A percentile compares a stretch with the other conserved stretches of the same genome.
Evolutionary conservation across 2,113 vertebrate genomes (phyloP).

Genomic region (Desmodus rotundus): DNA sequence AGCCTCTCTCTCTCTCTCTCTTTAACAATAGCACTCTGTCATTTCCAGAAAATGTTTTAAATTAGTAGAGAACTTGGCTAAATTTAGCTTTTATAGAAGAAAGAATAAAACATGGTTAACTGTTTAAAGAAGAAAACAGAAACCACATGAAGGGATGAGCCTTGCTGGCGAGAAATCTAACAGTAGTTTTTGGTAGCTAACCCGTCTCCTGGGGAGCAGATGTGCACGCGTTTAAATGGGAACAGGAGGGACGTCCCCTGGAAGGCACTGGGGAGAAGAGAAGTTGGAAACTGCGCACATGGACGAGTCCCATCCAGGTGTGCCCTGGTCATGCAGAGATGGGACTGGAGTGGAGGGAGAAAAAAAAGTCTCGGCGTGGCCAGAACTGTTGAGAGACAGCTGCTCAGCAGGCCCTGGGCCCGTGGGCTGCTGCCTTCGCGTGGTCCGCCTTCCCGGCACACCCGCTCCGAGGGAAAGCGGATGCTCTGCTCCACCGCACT

Average conservation of each 20-base stretch:
- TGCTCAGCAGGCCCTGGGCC: constrained; percentile 21
- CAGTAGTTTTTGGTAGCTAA: constrained; percentile 84
- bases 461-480: constrained; percentile 79
- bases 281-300: background rate
- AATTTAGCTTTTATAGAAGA: constrained; percentile 87
- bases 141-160: constrained; percentile 85
- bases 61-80: constrained; percentile 83
- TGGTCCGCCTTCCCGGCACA: constrained; percentile 84
- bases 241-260: constrained; percentile 70
- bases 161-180: constrained; percentile 84
- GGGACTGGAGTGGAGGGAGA: background rate
- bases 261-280: constrained; percentile 50
- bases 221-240: constrained; percentile 77
- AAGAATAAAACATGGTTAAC: constrained; percentile 84
- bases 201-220: constrained; percentile 82
- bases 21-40: constrained; percentile 66
- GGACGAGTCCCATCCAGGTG: constrained; percentile 22
- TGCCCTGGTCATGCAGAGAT: background rate
- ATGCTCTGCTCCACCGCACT: constrained; percentile 24
- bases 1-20: background rate
- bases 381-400: background rate
- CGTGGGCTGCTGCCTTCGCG: constrained; percentile 79
- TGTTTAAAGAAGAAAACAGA: constrained; percentile 85
- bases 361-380: background rate
- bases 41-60: constrained; percentile 82